phyloP scores from a whole-genome alignment of 2,888 invertebrate species.

The Hydrotaea diabolus region DNA sequence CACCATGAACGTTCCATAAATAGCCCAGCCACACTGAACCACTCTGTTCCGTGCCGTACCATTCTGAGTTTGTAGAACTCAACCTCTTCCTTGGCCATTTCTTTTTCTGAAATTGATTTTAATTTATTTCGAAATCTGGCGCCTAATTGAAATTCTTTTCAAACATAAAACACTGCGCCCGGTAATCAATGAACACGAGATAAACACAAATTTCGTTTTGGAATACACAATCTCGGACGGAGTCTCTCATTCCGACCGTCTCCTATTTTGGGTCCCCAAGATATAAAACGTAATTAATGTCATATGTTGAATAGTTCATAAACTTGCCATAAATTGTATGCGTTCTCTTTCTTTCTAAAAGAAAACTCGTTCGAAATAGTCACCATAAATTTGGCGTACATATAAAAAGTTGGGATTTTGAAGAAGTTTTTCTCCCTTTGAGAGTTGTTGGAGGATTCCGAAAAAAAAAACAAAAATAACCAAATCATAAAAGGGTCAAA shows the following conservation, averaged over 20 bases:
- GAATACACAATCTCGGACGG: too few relatives aligned
- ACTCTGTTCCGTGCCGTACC: neutral
- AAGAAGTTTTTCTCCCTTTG: neutral
- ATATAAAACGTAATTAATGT: slow-evolving; percentile 1
- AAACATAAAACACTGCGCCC: neutral
- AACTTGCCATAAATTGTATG: neutral
- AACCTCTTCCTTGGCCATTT: neutral
- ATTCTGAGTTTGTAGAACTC: neutral
- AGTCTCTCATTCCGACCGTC: too few relatives aligned
- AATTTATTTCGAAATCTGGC: slow-evolving; percentile 39
- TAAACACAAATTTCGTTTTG: neutral
- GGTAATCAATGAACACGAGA: neutral
- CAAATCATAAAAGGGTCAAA: neutral
- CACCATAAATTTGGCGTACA: slow-evolving; percentile 10
- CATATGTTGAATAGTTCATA: neutral
- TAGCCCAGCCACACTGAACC: neutral
- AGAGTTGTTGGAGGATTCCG: neutral
- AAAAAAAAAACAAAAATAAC: too few relatives aligned
- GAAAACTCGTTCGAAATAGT: neutral
- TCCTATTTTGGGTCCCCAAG: neutral
- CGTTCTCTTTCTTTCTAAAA: neutral
- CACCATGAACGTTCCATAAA: neutral
- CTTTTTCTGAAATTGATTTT: slow-evolving; percentile 12
- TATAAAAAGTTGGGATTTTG: neutral
- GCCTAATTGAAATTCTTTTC: slow-evolving; percentile 31